Base-by-base conservation (phyloP, 2,113 vertebrate genomes). In the Chloebia gouldiae region DNA sequence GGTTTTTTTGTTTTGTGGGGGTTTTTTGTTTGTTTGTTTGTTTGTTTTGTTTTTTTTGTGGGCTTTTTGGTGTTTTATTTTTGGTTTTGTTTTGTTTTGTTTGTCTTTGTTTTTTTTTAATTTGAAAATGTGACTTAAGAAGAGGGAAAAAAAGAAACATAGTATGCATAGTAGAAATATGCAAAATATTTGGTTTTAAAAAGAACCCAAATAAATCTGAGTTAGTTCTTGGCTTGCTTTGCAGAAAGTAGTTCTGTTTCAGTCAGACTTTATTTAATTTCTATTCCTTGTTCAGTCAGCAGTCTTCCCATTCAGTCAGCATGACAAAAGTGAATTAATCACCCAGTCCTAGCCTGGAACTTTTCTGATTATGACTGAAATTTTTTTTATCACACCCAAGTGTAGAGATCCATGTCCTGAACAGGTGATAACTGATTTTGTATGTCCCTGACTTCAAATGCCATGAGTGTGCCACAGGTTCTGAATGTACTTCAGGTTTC, bases 71-170 rank as follows among this genome's bases (percentile, higher is more conserved):
- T 24, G n/a, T n/a, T n/a, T n/a, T n/a, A n/a, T n/a, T n/a, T 23
- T 5, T 30, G 17, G 3, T 24, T 35, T 25, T 49, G 23, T 49
- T 49, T 31, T 30, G 51, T 8, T 50, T n/a, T 21, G 12, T 20
- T 54, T 56, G 31, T 4, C 44, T 44, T n/a, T n/a, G n/a, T n/a
- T 12, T 27, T 39, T 57, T 71, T 33, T 5, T 14, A 33, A 70
- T 45, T 66, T 25, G 8, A 33, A 56, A 72, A 56, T 45, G 14
- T 2, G 7, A 33, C 11, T 15, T 57, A 53, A n/a, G 37, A 49
- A 19, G 30, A 25, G 11, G 2, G 0, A 2, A 3, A 30, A 11
- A 18, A 51, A 27, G 5, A 71, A 28, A 5, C 24, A 27, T 25
- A 60, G 24, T 18, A 37, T 60, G 24, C 24, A 27, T 60, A 37